Evolutionary conservation across 2,888 invertebrate genomes (phyloP), one percentile per base, ranked within the genome.

Genomic region (Linhomoeus sp.): DNA sequence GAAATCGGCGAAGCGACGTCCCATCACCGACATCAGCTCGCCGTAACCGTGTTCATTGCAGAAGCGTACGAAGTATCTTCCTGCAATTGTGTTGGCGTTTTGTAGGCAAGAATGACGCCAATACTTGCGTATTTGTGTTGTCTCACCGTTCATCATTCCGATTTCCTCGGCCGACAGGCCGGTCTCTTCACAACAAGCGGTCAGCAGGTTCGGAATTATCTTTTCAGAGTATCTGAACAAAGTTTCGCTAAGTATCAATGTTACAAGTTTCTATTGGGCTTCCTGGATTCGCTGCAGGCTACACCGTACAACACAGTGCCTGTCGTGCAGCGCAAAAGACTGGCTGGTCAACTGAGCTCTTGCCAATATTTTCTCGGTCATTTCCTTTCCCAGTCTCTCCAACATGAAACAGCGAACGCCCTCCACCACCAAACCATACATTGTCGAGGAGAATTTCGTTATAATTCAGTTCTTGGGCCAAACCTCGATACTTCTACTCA

Each of bases 351-450:
- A 14, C 35, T 17, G 40, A 38, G 25, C 20, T 14, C 20, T 37
- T 1, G n/a, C 5, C 40, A 22, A 35, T 42, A 56, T 53, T 53
- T 55, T 51, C 2, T 48, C 39, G 17, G 54, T 48, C 25, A 52
- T 50, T 45, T 53, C 51, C 12, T 47, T 38, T 1, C 58, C 57
- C 46, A 53, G 57, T 39, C 56, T 53, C 45, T 55, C 53, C 14
- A 41, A 43, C 19, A 57, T 53, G 56, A 56, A 55, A 35, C 51
- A 58, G 12, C 52, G 54, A 23, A 56, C 51, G 19, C 55, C 58
- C 51, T 57, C 56, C 29, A 58, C 57, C 20, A 58, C 47, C 20
- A 58, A 47, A 35, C 58, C 58, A 50, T 58, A 58, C 58, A 58
- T 58, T 14, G 14, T 45, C 22, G 17, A 3, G 19, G 19, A 3